Evolutionary conservation across 2,113 vertebrate genomes (phyloP).

Genomic region (Rallus limicola): DNA sequence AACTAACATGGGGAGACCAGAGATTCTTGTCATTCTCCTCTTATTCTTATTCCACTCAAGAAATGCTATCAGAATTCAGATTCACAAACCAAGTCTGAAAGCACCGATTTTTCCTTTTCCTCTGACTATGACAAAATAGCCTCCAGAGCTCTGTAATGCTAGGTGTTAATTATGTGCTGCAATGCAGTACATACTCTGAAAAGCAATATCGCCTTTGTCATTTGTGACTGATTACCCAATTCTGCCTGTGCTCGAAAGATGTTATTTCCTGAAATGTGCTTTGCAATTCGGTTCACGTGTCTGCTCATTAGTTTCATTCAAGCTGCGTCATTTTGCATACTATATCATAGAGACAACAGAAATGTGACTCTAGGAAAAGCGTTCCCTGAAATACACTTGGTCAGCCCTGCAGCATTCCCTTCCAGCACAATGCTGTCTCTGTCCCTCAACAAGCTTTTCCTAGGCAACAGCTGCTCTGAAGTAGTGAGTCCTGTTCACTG

Average conservation of each 20-base stretch:
- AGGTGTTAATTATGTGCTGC: slow-evolving; percentile 52
- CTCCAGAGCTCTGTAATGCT: neutral
- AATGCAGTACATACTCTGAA: slow-evolving; percentile 19
- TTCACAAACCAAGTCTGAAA: neutral
- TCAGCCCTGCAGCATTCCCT: neutral
- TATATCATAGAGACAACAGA: slow-evolving; percentile 23
- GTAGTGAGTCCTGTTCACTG: neutral
- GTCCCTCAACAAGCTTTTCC: neutral
- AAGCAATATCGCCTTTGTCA: slow-evolving; percentile 44
- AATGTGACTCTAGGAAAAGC: neutral
- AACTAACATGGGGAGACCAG: neutral
- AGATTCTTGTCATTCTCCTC: neutral
- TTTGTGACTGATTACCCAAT: slow-evolving; percentile 56
- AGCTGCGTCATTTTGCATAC: slow-evolving; percentile 33
- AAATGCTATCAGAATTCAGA: neutral
- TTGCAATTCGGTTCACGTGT: slow-evolving; percentile 9
- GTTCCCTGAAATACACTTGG: neutral
- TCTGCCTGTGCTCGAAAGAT: slow-evolving; percentile 14
- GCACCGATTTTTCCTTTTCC: neutral
- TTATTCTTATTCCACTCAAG: neutral
- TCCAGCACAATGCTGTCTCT: fast-evolving
- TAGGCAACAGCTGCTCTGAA: neutral
- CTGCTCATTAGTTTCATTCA: slow-evolving; percentile 47
- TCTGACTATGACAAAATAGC: slow-evolving; percentile 23
- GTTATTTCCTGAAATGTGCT: slow-evolving; percentile 51